A percentile compares a stretch with the other conserved stretches of the same genome.
These are phyloP conservation scores for Clistopyga incitator DNA, from an alignment of 2,888 invertebrate genomes.

Conservation along the genomic window DNA sequence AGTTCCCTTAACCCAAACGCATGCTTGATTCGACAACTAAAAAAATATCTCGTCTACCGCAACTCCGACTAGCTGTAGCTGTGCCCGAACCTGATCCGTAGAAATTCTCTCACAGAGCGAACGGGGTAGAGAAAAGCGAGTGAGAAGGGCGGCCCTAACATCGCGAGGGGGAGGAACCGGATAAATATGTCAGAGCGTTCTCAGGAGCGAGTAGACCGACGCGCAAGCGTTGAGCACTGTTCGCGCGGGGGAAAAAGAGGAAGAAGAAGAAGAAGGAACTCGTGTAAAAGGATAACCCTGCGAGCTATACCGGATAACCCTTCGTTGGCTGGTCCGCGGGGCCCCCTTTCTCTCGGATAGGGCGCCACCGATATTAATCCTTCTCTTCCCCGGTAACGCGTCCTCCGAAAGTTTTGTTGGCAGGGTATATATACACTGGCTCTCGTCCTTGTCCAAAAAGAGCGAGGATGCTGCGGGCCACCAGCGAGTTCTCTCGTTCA, in stretches of 20 bases:
- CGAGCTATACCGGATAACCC: constrained; percentile 74
- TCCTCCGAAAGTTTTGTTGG: neutral
- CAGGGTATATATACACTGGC: constrained; percentile 6
- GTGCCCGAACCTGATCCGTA: neutral
- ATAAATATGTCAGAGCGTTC: constrained; percentile 77
- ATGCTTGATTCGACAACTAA: too few species aligned
- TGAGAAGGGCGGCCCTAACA: constrained; percentile 70
- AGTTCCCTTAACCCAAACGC: too few species aligned
- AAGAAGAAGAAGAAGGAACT: constrained; percentile 68
- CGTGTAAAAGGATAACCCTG: constrained; percentile 76
- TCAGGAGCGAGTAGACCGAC: constrained; percentile 67
- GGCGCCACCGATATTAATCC: constrained; percentile 69
- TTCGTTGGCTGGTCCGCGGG: constrained; percentile 43
- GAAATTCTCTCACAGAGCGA: constrained; percentile 12
- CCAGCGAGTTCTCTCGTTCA: constrained; percentile 39
- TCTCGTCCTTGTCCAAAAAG: constrained; percentile 19
- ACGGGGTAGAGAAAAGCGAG: constrained; percentile 18
- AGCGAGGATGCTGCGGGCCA: constrained; percentile 50
- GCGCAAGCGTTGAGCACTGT: constrained; percentile 4
- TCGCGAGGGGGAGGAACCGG: constrained; percentile 73
- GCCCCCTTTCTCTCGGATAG: constrained; percentile 28
- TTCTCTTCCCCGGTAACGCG: constrained; percentile 69
- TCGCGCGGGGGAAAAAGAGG: neutral
- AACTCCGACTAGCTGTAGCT: neutral
- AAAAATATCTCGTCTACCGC: neutral